A percentile compares a stretch with the other conserved stretches of the same genome.
phyloP scores from a whole-genome alignment of 2,113 vertebrate species.

The Chionis minor region DNA sequence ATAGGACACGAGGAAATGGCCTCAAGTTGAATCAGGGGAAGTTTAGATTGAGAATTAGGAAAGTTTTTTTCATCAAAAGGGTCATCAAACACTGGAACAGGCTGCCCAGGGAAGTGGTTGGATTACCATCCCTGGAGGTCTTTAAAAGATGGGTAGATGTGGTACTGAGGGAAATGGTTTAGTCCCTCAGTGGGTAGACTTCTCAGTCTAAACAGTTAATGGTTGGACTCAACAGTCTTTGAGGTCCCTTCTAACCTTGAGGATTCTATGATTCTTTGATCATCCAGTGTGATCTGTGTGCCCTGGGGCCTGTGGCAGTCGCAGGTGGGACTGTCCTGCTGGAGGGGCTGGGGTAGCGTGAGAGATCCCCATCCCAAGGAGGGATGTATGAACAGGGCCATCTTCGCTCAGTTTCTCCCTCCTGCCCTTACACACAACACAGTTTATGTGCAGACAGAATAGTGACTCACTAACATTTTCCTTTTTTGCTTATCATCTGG shows the following conservation, averaged over 20 bases:
- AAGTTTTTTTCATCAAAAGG: not conserved
- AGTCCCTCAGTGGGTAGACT: not conserved
- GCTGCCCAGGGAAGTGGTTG: not conserved
- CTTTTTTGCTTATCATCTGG: not conserved
- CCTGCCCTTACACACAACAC: rapidly evolving
- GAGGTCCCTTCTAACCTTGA: not conserved
- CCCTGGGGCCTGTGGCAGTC: rapidly evolving
- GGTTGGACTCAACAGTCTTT: not conserved
- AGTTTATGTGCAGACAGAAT: not conserved
- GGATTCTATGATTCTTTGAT: not conserved
- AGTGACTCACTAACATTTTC: rapidly evolving
- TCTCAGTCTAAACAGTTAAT: not conserved
- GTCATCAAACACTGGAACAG: not conserved
- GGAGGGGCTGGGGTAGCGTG: rapidly evolving
- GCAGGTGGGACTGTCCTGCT: rapidly evolving
- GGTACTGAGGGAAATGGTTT: not conserved
- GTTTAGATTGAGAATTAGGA: not conserved
- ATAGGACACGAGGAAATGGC: not conserved
- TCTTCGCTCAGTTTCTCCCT: not conserved
- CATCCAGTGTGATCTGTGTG: rapidly evolving
- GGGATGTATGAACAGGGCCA: rapidly evolving
- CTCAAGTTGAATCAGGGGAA: not conserved
- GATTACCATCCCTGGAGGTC: not conserved
- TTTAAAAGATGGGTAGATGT: not conserved
- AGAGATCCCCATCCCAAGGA: not conserved